Evolutionary conservation across 2,888 invertebrate species (phyloP), one percentile per base, ranked within the genome.

Genomic region (Mimumesa dahlbomi): DNA sequence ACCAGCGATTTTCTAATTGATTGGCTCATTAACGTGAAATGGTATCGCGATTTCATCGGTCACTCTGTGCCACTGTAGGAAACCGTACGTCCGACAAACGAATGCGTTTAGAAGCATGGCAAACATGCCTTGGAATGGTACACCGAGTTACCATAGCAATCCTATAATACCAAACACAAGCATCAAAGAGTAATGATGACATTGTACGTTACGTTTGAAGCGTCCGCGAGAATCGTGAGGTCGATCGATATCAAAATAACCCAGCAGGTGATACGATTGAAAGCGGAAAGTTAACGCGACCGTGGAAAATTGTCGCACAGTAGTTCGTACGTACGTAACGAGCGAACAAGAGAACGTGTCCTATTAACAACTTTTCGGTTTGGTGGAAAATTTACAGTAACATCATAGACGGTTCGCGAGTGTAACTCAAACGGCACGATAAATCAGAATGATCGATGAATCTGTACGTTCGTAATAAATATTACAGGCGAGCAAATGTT

Each of bases 121-220:
- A 49, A 21, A 9, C 40, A 63, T 54, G 13, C 46, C 29, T 46
- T 31, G 31, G 43, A 70, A 67, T 31, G 54, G 50, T 61, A 42
- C 46, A 49, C 48, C 61, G 16, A 69, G 85, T 86, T 81, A 61
- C 81, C 82, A 86, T 85, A 80, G 79, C 71, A 70, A 86, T 79
- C 57, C 54, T 48, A 63, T 78, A 62, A 50, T 29, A 48, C 42
- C 75, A 79, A 79, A 79, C 79, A 79, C 70, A 54, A 56, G 62
- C 62, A 57, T 52, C 46, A 50, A 66, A 74, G 52, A 58, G 65
- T 81, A 81, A 82, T 84, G 83, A 75, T 83, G 75, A 76, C 69
- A 67, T 72, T 64, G 65, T 65, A 45, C 58, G 56, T 65, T 48
- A 48, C 48, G 71, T 54, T 71, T 63, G 73, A 73, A 67, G 70